Base-by-base conservation (phyloP, 2,797 vertebrate species). In the Cuculus canorus region DNA sequence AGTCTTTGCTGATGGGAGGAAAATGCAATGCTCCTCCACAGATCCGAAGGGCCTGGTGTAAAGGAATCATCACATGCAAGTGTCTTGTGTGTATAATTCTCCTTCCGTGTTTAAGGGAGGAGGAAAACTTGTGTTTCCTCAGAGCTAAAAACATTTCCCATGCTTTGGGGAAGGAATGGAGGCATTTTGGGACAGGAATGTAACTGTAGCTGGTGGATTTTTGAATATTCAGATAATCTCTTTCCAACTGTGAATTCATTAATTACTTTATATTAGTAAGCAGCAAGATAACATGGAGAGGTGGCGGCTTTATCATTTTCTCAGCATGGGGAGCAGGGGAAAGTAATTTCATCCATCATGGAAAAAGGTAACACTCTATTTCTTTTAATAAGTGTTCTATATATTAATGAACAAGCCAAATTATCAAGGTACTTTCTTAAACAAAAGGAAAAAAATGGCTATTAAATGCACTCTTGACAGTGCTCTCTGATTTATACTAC, bases 241-340 rank as follows among this genome's bases (percentile, higher is more conserved):
- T 81, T 59, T 96, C 95, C 85, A 93, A 11, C 92, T 92, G 91
- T 90, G 95, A 88, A 88, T 93, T 93, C 54, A 82, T 95, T 96
- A 96, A 94, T 92, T 88, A 88, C 82, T 81, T 91, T 48, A 37
- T 90, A 39, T 92, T 91, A 95, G 93, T 69, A 76, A 94, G 91
- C 79, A 82, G 60, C 63, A 82, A 93, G 94, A 70, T 92, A 84
- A 90, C 54, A 30, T 0, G 0, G 25, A 69, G 43, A 72, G 32
- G 85, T 92, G 66, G 52, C 85, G 93, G 63, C 63, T 91, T 88
- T 96, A 65, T 86, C 17, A 70, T 88, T 91, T 91, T 94, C 86
- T 84, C 89, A 91, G 66, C 80, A 52, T 65, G 94, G 32, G 30
- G 33, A 17, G n/a, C 66, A 48, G 35, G 57, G 0, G 1, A 66